These are phyloP conservation scores for Gallirallus australis DNA, from an alignment of 2,797 vertebrate species.

Conservation along the genomic window DNA sequence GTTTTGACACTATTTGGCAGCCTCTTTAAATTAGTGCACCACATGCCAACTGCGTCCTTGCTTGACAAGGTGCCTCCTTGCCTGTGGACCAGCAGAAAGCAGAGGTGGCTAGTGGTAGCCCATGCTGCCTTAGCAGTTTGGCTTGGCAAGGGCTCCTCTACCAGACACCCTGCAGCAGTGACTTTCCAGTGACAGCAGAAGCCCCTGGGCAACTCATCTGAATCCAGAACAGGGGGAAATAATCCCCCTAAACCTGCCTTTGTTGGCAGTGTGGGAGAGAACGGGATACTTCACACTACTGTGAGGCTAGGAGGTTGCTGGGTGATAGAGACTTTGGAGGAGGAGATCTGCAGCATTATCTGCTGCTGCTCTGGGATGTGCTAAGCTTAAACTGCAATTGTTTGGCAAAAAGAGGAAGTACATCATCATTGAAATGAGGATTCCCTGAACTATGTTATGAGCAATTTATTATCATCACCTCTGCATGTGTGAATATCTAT, in stretches of 20 bases:
- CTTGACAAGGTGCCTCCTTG: not conserved
- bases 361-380: not conserved
- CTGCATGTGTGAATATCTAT: not conserved
- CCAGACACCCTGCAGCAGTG: not conserved
- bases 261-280: not conserved
- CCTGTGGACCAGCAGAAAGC: not conserved
- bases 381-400: not conserved
- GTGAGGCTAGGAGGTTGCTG: not conserved
- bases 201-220: not conserved
- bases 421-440: not conserved
- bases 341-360: not conserved
- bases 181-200: not conserved
- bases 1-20: not conserved
- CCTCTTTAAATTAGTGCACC: not conserved
- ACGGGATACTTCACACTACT: not conserved
- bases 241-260: not conserved
- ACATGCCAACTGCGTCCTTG: fast-evolving
- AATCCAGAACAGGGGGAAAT: not conserved
- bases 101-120: not conserved
- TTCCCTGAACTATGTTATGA: not conserved
- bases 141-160: not conserved
- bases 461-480: not conserved
- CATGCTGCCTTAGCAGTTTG: not conserved
- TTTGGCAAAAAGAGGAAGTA: not conserved
- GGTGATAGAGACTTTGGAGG: not conserved